Conservation (phyloP, 2,888 invertebrate species). For the Lasioglossum malachurum region DNA sequence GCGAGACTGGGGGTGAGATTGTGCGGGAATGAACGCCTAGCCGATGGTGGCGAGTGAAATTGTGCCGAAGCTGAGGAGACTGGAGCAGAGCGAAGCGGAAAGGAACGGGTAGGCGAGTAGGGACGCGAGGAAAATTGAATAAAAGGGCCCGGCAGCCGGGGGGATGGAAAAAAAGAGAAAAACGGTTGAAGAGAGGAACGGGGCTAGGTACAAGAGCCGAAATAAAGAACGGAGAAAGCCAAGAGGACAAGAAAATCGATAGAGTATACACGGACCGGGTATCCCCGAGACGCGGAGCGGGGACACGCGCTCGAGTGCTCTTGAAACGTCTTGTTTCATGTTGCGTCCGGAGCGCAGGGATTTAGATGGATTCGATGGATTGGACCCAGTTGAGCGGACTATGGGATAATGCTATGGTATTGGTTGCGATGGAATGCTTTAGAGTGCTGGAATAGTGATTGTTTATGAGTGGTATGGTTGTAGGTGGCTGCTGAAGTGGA, state of each 20-base stretch:
- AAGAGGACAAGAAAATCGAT: slow-evolving; percentile 7
- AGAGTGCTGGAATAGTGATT: not conserved
- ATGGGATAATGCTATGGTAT: not conserved
- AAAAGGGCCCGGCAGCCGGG: not conserved
- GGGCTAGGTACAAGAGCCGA: not conserved
- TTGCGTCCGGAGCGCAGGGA: not conserved
- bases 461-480: not conserved
- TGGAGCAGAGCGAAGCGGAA: not conserved
- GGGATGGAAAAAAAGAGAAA: not conserved
- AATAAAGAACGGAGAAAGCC: not conserved
- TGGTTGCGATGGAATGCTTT: not conserved
- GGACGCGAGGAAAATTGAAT: slow-evolving; percentile 12
- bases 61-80: not conserved
- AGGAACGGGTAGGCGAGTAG: not conserved
- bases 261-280: not conserved
- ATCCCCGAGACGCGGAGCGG: not conserved
- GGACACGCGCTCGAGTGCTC: not conserved
- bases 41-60: slow-evolving; percentile 7
- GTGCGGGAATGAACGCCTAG: slow-evolving; percentile 24
- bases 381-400: not conserved
- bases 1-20: not conserved
- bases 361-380: not conserved
- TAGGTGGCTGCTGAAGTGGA: not conserved
- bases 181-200: not conserved
- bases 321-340: not conserved